These are phyloP conservation scores for Upupa epops DNA, from an alignment of 2,113 vertebrate species.

Conservation along the genomic window DNA sequence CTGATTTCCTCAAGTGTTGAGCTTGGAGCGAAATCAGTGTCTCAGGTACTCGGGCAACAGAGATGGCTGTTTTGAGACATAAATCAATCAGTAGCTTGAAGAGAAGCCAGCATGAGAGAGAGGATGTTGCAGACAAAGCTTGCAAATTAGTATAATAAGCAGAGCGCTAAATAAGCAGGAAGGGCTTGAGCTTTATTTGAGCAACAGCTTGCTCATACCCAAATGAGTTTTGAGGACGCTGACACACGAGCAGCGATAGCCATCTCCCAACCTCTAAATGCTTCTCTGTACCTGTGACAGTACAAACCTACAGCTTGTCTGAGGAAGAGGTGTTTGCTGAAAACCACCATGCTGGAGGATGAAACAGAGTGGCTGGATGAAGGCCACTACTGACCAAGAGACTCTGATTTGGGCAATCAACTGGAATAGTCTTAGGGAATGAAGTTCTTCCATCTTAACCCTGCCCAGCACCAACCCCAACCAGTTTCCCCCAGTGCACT, in stretches of 20 bases:
- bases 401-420: not conserved
- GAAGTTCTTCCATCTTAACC: not conserved
- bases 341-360: not conserved
- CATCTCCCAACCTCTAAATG: conserved; percentile 30
- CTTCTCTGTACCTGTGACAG: not conserved
- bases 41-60: not conserved
- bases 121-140: not conserved
- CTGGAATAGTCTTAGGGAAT: not conserved
- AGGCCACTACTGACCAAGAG: not conserved
- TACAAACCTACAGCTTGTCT: not conserved
- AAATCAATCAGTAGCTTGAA: conserved; percentile 34
- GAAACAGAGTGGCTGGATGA: not conserved
- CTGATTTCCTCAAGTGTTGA: not conserved
- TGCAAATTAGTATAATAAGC: conserved; percentile 36
- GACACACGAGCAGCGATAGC: not conserved
- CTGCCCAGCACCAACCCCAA: not conserved
- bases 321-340: not conserved
- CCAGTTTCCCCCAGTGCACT: not conserved
- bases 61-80: not conserved
- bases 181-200: conserved; percentile 29
- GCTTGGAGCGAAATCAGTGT: not conserved
- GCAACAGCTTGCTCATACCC: conserved; percentile 23
- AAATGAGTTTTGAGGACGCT: conserved; percentile 24
- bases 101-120: not conserved
- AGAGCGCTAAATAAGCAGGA: conserved; percentile 53